Evolutionary conservation across 2,797 vertebrate species (phyloP), one percentile per base, ranked within the genome.

Genomic region (Poecilia velifera): DNA sequence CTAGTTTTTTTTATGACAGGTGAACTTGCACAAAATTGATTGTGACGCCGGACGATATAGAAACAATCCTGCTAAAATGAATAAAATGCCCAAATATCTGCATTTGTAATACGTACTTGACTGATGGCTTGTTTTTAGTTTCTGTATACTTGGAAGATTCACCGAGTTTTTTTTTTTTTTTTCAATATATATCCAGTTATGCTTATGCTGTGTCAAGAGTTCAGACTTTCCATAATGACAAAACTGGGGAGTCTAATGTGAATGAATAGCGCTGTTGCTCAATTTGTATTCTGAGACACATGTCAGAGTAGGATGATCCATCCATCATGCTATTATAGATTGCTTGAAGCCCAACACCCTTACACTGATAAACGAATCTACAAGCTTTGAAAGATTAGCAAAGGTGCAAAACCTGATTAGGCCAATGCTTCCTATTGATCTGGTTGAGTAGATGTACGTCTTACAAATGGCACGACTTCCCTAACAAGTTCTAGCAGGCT

Each of bases 391-490:
- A 87, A 89, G 91, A 89, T 91, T 91, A 93, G 83, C 90, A 82
- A 86, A 83, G 79, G 81, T 84, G 64, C 83, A 76, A 88, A 89
- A 94, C 84, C 84, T 92, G 92, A 94, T 94, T 93, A 94, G 87
- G 76, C 88, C 90, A 88, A 87, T 91, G 85, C 87, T 83, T 89
- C 78, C 84, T 85, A 91, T 94, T 92, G 93, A 95, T 95, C 94
- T 79, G 66, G 85, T 87, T 93, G 86, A 84, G 87, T 80, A 89
- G 86, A 91, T 92, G 91, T 76, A 80, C 82, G 77, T 83, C 83
- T 93, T 93, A 94, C 90, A 92, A 92, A 92, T 90, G 84, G 87
- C 45, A 66, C 71, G 79, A 78, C 86, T 46, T 78, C 80, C 84
- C 90, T 92, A 94, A 94, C 88, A 90, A 94, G 89, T 86, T 90